Base-by-base conservation (phyloP, 92 coral and sea anemone genomes). In the Phenganax marumi region DNA sequence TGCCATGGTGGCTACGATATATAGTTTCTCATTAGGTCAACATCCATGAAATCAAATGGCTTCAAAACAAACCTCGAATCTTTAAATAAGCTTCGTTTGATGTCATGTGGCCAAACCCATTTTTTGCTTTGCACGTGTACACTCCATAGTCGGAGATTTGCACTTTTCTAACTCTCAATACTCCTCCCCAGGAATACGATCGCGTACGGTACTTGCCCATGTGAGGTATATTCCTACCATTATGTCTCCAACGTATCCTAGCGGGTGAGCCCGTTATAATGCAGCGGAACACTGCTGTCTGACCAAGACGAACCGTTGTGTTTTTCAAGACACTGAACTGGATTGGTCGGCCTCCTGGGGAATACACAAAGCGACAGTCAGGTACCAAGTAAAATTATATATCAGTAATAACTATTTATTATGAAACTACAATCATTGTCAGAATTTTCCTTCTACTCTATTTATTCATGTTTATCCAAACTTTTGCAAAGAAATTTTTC, bases 191-290 rank as follows among this genome's bases (percentile, higher is more conserved):
- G 62, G 72, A 53, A 11, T 57, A 46, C 19, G 46, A 26, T 43
- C 87, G 85, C 8, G 87, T 84, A 49, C 75, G 86, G 25, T 87
- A 74, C 14, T 91, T 81, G 26, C 62, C 7, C 81, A 73, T 76
- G 21, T 77, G 86, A 50, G 79, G 75, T 64, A 94, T 62, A 8
- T 89, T 43, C 18, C 57, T 63, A 50, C 97, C 95, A 75, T 92
- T 83, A 68, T 87, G 93, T 79, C 87, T 90, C 98, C 98, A 94
- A 50, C 82, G 91, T 26, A 93, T 92, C 22, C 97, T 92, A 50
- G 88, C 90, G 8, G 92, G 97, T 57, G 81, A 85, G 6, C 97
- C 97, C 9, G 88, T 80, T 16, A 87, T 93, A 3, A 81, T 62
- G 75, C 97, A 93, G 52, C 75, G 71, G 50, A 93, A 85, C 1